phyloP scores from a whole-genome alignment of 2,888 invertebrate genomes.

The Carterocephalus palaemon region DNA sequence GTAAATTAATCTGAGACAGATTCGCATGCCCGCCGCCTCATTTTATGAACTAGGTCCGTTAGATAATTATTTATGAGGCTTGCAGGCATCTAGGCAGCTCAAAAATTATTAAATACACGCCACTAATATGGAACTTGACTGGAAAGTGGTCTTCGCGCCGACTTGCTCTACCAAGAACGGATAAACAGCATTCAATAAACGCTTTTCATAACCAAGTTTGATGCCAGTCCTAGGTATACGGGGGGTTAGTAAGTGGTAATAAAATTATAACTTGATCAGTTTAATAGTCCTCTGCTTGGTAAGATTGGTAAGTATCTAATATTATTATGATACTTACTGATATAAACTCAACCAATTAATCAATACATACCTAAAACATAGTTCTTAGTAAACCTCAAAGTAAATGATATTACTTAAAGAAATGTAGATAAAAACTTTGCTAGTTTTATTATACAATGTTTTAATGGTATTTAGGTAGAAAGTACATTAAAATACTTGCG shows the following conservation, averaged over 20 bases:
- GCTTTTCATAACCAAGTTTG: neutral
- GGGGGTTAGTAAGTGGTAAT: neutral
- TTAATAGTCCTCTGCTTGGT: too few relatives aligned
- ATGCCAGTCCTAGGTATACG: too few relatives aligned
- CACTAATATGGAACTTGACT: constrained; percentile 22
- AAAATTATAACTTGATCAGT: neutral
- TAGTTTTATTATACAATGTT: too few relatives aligned
- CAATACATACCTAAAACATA: too few relatives aligned
- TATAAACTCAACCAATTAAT: too few relatives aligned
- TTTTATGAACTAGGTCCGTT: constrained; percentile 3
- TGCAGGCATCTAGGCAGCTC: constrained; percentile 9
- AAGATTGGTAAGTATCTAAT: too few relatives aligned
- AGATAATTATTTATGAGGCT: constrained; percentile 10
- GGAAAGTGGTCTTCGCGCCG: constrained; percentile 15
- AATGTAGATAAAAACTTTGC: too few relatives aligned
- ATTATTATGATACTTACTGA: too few relatives aligned
- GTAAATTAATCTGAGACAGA: neutral
- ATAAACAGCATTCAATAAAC: neutral
- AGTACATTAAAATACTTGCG: too few relatives aligned
- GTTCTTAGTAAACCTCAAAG: too few relatives aligned
- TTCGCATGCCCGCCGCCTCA: constrained; percentile 1
- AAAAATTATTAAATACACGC: constrained; percentile 21
- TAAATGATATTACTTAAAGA: too few relatives aligned
- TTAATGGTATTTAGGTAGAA: too few relatives aligned
- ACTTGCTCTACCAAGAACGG: neutral